Evolutionary conservation across 2,113 vertebrate genomes (phyloP).

Genomic region (Megaceryle maxima): DNA sequence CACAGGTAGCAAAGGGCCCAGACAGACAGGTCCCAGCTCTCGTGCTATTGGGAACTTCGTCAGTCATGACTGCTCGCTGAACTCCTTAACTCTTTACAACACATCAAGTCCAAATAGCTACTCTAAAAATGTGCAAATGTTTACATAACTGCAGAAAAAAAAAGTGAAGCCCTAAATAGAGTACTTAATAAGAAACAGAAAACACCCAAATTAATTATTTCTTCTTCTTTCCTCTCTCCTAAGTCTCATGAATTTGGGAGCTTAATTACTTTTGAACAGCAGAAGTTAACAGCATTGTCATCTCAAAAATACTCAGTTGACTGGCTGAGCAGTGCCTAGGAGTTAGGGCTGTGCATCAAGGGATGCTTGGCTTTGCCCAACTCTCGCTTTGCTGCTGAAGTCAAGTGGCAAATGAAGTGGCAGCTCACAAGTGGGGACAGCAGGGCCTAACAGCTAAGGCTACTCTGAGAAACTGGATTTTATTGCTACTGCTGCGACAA

Average conservation of each 20-base stretch:
- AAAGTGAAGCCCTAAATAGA: neutral
- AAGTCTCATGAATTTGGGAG: neutral
- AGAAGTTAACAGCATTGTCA: neutral
- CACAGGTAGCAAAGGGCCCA: neutral
- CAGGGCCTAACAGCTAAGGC: neutral
- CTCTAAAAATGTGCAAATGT: neutral
- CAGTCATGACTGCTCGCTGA: neutral
- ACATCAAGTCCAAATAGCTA: neutral
- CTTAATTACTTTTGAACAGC: neutral
- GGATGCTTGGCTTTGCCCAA: neutral
- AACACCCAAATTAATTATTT: neutral
- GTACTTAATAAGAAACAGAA: neutral
- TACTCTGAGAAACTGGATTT: neutral
- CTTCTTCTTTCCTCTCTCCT: neutral
- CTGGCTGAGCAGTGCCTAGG: neutral
- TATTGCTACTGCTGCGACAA: neutral
- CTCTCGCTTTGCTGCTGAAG: neutral
- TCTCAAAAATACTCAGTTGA: neutral
- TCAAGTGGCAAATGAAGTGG: neutral
- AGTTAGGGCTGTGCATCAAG: neutral
- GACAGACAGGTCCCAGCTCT: neutral
- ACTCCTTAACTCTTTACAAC: neutral
- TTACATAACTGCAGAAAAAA: neutral
- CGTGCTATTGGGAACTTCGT: neutral
- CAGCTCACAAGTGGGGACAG: neutral